Base-by-base conservation (phyloP, 2,113 vertebrate genomes). In the Cynocephalus volans region DNA sequence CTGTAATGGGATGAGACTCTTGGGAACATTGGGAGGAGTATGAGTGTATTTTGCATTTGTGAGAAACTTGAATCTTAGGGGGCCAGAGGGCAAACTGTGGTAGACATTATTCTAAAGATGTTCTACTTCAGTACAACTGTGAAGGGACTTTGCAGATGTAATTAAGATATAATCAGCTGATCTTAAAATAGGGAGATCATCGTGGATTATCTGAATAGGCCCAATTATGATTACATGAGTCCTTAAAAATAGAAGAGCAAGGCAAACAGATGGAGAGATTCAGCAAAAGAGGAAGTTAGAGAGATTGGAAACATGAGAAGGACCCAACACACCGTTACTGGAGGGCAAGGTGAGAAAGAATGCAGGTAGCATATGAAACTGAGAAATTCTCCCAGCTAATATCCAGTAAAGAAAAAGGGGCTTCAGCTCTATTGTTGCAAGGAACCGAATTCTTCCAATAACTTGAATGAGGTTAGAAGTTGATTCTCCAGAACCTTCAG, bases 1-100 rank as follows among this genome's bases (percentile, higher is more conserved):
- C 24, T 56, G 0, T 64, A 85, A 76, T 94, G 45, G 3, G 4
- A 69, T 67, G 79, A 67, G 54, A 86, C 12, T 65, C 14, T 76
- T 92, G 48, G 33, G 8, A 89, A 23, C 26, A 89, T 1, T 83
- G 19, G 11, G 31, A 79, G 41, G 18, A 18, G 6, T 36, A 21
- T 82, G 21, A 45, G 79, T 77, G 26, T 48, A n/a, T 69, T 89
- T 91, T 94, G 41, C 41, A 48, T 85, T 85, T 92, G 72, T 28
- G n/a, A 88, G 26, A 41, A 3, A 54, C 17, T 52, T 90, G 77
- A 80, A 79, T 33, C 1, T 64, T 45, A 87, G 58, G 26, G 6
- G 2, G 6, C 13, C 56, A 23, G 19, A 84, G 56, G 56, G 28
- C 15, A 79, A 14, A 79, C 8, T 52, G 4, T n/a, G 48, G 24